Evolutionary conservation across 2,888 invertebrate genomes (phyloP).

Genomic region (Chorisops tibialis): DNA sequence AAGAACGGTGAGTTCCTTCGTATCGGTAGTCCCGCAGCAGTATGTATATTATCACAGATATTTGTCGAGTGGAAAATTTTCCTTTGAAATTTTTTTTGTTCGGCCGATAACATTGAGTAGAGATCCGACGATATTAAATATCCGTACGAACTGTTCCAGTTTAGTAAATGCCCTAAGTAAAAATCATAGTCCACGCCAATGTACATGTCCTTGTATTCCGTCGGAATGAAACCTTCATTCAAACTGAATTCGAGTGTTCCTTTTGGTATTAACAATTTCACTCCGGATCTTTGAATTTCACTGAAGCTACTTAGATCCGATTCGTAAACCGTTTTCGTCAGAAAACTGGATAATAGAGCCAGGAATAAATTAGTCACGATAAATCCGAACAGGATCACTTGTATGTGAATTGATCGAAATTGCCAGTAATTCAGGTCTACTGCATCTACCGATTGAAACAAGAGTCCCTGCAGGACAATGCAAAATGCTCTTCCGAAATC

Average conservation of each 20-base stretch:
- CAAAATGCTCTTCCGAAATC: conserved; percentile 1
- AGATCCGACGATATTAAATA: conserved; percentile 10
- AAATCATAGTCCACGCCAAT: background rate
- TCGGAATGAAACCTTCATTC: background rate
- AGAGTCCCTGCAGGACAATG: background rate
- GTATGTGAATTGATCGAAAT: conserved; percentile 1
- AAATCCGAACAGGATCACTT: conserved; percentile 13
- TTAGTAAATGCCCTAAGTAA: background rate
- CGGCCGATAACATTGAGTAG: background rate
- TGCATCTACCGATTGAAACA: background rate
- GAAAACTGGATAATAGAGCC: conserved; percentile 10
- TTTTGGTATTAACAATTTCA: background rate
- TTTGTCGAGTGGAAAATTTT: background rate
- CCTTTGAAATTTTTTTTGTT: conserved; percentile 2
- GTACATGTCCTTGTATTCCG: background rate
- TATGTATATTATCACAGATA: background rate
- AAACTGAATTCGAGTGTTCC: background rate
- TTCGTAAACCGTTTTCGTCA: conserved; percentile 2
- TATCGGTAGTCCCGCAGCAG: background rate
- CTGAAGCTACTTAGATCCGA: background rate
- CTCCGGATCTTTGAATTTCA: background rate
- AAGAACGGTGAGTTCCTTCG: background rate
- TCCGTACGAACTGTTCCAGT: background rate
- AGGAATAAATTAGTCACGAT: conserved; percentile 8
- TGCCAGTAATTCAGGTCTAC: background rate